A percentile compares a stretch with the other conserved stretches of the same genome.
These are phyloP conservation scores for Ornithoptera alexandrae DNA, from an alignment of 2,888 invertebrate species.

Conservation along the genomic window DNA sequence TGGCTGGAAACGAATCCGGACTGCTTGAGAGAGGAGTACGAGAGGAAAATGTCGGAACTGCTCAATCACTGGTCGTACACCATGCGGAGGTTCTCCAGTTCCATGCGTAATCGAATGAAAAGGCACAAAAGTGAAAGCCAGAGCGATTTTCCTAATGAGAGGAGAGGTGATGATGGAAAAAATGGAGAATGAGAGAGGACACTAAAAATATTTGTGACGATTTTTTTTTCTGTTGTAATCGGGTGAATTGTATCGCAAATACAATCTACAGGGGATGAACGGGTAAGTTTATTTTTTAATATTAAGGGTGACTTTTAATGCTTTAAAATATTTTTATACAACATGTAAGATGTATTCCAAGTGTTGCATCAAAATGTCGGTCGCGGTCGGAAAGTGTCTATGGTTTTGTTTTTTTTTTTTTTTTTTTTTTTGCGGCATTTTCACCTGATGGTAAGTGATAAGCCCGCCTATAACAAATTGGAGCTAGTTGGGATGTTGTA, in stretches of 20 bases:
- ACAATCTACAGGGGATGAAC: background rate
- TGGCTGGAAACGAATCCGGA: conserved; percentile 58
- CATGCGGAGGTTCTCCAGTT: conserved; percentile 46
- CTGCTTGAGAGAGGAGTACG: conserved; percentile 55
- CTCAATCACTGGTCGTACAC: conserved; percentile 51
- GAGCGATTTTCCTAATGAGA: conserved; percentile 32
- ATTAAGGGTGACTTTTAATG: too few species aligned
- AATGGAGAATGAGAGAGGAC: conserved; percentile 10
- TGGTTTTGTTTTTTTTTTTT: too few species aligned
- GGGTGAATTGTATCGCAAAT: too few species aligned
- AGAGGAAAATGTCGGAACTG: conserved; percentile 54
- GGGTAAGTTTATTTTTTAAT: conserved; percentile 18
- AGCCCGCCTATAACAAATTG: too few species aligned
- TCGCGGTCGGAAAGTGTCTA: too few species aligned
- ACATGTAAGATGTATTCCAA: too few species aligned
- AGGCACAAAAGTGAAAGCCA: conserved; percentile 43
- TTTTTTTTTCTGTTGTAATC: background rate
- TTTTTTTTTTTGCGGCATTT: too few species aligned
- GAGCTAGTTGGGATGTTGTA: too few species aligned
- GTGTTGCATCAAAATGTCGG: too few species aligned
- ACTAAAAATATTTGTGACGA: background rate
- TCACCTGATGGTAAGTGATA: too few species aligned
- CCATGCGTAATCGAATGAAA: conserved; percentile 44
- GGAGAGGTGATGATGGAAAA: conserved; percentile 36
- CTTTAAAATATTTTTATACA: too few species aligned